phyloP scores from a whole-genome alignment of 30 jellyfish, hydroid and myxozoan genomes.

The Mastigias papua region DNA sequence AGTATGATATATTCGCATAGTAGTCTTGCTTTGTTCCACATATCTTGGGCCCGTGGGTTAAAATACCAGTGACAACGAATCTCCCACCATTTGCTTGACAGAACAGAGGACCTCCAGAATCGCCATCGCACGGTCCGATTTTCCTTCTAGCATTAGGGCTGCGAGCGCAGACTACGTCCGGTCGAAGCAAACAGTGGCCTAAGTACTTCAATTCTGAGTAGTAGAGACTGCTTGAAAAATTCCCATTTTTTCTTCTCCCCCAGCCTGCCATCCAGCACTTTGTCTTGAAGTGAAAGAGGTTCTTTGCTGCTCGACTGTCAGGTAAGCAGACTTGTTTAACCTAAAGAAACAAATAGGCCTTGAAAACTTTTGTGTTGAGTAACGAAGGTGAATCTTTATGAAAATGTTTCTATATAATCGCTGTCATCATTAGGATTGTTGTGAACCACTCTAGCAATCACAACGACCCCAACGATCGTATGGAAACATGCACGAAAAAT shows the following conservation, averaged over 20 bases:
- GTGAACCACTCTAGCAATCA: too few species aligned
- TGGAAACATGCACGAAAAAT: too few species aligned
- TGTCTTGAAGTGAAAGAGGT: background rate
- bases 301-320: constrained; percentile 5
- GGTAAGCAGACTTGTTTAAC: constrained; percentile 61
- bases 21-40: constrained; percentile 73
- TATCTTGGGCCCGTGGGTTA: constrained; percentile 74
- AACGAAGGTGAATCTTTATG: too few species aligned
- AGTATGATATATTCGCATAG: constrained; percentile 41
- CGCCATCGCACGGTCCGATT: constrained; percentile 83
- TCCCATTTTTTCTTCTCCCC: constrained; percentile 67
- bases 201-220: constrained; percentile 35
- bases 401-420: too few species aligned
- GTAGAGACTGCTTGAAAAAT: constrained; percentile 16
- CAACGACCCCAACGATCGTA: too few species aligned
- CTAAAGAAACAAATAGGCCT: background rate
- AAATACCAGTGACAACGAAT: constrained; percentile 59
- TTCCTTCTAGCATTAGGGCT: constrained; percentile 35
- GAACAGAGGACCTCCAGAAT: constrained; percentile 81
- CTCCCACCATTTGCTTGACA: constrained; percentile 63
- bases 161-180: constrained; percentile 68
- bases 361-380: too few species aligned
- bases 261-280: constrained; percentile 88
- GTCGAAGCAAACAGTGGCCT: constrained; percentile 64
- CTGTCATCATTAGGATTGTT: too few species aligned